Evolutionary conservation across 2,888 invertebrate genomes (phyloP).

Genomic region (Dorcus hopei): DNA sequence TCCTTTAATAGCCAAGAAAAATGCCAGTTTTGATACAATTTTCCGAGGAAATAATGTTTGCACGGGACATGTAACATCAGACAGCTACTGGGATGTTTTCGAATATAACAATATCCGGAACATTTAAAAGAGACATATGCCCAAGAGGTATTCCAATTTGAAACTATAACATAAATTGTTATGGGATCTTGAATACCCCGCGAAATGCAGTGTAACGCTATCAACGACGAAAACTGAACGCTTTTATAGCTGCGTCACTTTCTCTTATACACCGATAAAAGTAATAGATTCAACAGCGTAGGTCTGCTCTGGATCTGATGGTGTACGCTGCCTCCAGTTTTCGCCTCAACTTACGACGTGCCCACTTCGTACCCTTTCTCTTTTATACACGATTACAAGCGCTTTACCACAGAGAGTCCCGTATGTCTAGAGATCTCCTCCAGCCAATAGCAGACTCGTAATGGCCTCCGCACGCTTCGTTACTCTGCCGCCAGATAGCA

Average conservation of each 20-base stretch:
- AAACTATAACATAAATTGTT: slow-evolving; percentile 30
- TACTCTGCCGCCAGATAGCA: slow-evolving; percentile 57
- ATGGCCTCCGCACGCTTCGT: slow-evolving; percentile 57
- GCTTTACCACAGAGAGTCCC: neutral
- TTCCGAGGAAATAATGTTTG: no score
- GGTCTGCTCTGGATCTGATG: slow-evolving; percentile 41
- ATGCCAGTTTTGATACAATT: no score
- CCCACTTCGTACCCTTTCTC: slow-evolving; percentile 16
- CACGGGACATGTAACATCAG: no score
- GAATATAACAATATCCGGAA: slow-evolving; percentile 15
- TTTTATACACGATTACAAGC: slow-evolving; percentile 5
- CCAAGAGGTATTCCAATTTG: slow-evolving; percentile 30
- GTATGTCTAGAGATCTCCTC: slow-evolving; percentile 30
- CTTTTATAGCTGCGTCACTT: slow-evolving; percentile 26
- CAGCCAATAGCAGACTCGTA: slow-evolving; percentile 59
- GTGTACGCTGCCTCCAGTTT: slow-evolving; percentile 39
- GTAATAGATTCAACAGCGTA: slow-evolving; percentile 30
- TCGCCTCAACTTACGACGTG: slow-evolving; percentile 53
- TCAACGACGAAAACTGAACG: slow-evolving; percentile 14
- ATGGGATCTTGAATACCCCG: slow-evolving; percentile 49
- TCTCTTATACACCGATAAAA: slow-evolving; percentile 25
- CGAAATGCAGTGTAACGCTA: slow-evolving; percentile 35
- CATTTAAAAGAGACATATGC: slow-evolving; percentile 28
- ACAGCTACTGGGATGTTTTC: neutral
- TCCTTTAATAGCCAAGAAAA: no score